phyloP scores from a whole-genome alignment of 2,113 vertebrate genomes.

The Oncorhynchus keta region DNA sequence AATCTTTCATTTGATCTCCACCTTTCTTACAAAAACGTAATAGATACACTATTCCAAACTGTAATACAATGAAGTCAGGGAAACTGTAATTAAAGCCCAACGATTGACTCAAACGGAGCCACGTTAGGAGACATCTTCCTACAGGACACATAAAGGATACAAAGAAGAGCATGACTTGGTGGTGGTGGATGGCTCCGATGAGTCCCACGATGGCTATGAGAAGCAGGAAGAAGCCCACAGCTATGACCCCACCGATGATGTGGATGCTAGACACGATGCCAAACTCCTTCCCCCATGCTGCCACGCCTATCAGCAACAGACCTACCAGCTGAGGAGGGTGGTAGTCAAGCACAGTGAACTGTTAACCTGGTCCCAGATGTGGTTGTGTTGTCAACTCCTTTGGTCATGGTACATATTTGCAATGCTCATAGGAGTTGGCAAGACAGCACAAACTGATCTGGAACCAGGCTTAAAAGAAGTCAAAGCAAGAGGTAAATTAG shows the following conservation, averaged over 20 bases:
- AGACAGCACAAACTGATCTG: no score
- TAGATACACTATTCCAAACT: no score
- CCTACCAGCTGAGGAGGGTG: constrained; percentile 80
- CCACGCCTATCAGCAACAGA: constrained; percentile 87
- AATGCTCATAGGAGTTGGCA: no score
- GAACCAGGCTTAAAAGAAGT: not conserved
- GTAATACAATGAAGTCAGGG: no score
- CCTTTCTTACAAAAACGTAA: no score
- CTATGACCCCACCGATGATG: constrained; percentile 90
- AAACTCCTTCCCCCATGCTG: constrained; percentile 88
- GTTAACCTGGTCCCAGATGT: not conserved
- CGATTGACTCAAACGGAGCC: not conserved
- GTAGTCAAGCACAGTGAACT: constrained; percentile 1
- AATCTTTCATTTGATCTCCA: no score
- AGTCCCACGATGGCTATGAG: constrained; percentile 88
- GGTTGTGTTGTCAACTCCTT: not conserved
- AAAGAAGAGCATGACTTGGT: constrained; percentile 94
- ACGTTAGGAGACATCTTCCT: not conserved
- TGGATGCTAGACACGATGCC: constrained; percentile 89
- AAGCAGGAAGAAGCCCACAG: constrained; percentile 88
- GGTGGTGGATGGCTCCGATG: constrained; percentile 85
- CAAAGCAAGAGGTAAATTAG: not conserved
- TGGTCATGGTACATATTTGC: no score
- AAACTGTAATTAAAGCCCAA: not conserved
- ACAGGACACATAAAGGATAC: constrained; percentile 79